Percentiles rank a stretch among this genome's conserved stretches.
These are phyloP conservation scores for Rachycentron canadum DNA, from an alignment of 2,797 vertebrate species.

Conservation along the genomic window DNA sequence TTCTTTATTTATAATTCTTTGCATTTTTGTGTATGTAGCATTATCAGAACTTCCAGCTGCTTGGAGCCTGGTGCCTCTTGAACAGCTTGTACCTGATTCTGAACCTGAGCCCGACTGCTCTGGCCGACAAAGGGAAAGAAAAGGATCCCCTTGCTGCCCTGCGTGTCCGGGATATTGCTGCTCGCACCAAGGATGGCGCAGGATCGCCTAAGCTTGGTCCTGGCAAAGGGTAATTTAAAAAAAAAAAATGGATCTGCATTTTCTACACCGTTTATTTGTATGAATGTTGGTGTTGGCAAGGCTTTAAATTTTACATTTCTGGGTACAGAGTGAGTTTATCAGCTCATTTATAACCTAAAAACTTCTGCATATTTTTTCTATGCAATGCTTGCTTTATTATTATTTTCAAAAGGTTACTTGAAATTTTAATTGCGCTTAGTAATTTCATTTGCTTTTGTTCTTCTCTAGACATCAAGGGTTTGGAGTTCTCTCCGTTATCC, in stretches of 20 bases:
- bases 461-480: conserved; percentile 94
- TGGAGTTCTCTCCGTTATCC: conserved; percentile 95
- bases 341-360: background rate
- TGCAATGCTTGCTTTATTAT: background rate
- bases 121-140: conserved; percentile 99
- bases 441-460: conserved; percentile 1
- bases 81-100: conserved; percentile 99
- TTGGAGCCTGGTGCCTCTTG: conserved; percentile 97
- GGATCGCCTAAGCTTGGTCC: conserved; percentile 98
- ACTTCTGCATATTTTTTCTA: background rate
- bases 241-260: background rate
- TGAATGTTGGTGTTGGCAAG: background rate
- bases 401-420: background rate
- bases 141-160: conserved; percentile 97
- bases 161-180: conserved; percentile 94
- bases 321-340: background rate
- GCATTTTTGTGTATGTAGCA: conserved; percentile 83
- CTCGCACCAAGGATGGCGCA: conserved; percentile 95
- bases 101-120: conserved; percentile 95
- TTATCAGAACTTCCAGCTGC: conserved; percentile 99
- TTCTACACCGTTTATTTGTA: background rate
- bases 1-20: background rate
- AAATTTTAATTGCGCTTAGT: conserved; percentile 1
- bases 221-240: conserved; percentile 91
- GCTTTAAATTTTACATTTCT: too few species aligned